A percentile compares a stretch with the other conserved stretches of the same genome.
phyloP scores from a whole-genome alignment of 2,113 vertebrate species.

The Prionailurus bengalensis region DNA sequence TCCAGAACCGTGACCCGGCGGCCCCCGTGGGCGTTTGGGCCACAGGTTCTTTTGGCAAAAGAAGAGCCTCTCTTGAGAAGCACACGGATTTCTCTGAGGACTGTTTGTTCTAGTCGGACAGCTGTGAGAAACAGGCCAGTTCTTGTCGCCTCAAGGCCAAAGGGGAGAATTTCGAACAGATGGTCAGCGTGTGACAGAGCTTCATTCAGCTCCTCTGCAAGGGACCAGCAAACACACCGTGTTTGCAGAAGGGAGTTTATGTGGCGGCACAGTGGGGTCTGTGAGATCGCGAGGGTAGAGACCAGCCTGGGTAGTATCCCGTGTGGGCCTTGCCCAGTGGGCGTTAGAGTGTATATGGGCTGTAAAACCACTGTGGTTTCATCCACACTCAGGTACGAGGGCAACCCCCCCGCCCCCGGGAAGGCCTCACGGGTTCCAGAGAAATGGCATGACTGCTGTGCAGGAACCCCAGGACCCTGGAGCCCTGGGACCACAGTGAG shows the following conservation, averaged over 20 bases:
- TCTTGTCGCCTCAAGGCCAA: neutral
- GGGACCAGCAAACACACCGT: neutral
- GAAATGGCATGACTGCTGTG: accelerated
- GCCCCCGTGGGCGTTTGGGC: neutral
- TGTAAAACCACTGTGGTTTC: accelerated
- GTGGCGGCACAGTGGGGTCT: neutral
- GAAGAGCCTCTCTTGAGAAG: neutral
- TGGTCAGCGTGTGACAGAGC: neutral
- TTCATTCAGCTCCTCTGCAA: neutral
- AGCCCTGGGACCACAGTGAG: neutral
- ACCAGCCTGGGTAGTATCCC: accelerated
- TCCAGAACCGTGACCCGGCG: neutral
- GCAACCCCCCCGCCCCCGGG: neutral
- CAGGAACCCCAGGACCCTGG: neutral
- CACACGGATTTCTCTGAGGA: neutral
- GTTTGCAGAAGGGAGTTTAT: neutral
- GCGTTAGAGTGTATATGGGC: too few species aligned
- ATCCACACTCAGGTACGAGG: accelerated
- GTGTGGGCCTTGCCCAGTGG: neutral
- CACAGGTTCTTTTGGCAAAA: neutral
- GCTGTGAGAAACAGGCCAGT: neutral
- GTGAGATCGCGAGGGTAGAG: accelerated
- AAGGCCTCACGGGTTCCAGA: neutral
- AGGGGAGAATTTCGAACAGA: neutral
- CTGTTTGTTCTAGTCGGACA: accelerated